These are phyloP conservation scores for Oscarella lobularis DNA, from an alignment of 37 sponge, comb jelly and placozoan species.

Conservation along the genomic window DNA sequence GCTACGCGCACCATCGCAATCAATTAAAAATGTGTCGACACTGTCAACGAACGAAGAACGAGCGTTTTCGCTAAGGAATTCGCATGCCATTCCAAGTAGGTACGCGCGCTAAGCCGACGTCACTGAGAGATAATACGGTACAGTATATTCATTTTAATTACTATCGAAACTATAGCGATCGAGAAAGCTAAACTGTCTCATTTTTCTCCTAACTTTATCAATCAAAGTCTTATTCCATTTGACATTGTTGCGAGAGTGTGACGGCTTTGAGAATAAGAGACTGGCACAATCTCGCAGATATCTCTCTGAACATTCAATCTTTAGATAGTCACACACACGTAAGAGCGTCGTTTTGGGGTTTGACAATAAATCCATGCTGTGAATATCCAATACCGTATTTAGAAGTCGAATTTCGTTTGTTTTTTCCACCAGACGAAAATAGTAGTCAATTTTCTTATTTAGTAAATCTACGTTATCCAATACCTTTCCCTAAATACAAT, in stretches of 20 bases:
- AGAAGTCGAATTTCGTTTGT: not conserved
- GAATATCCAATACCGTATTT: not conserved
- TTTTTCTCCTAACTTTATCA: not conserved
- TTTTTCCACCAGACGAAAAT: not conserved
- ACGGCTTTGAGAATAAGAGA: not conserved
- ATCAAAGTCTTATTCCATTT: not conserved
- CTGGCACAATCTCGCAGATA: constrained; percentile 2
- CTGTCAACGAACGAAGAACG: too few relatives aligned
- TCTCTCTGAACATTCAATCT: not conserved
- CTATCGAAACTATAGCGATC: not conserved
- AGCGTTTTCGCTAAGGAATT: too few relatives aligned
- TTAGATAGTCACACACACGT: not conserved
- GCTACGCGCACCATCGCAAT: too few relatives aligned
- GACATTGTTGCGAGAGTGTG: not conserved
- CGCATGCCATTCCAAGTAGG: too few relatives aligned
- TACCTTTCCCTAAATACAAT: not conserved
- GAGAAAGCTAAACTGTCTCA: not conserved
- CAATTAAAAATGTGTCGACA: too few relatives aligned
- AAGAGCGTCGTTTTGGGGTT: not conserved
- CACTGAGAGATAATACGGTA: too few relatives aligned
- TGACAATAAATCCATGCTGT: not conserved
- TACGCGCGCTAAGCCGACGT: too few relatives aligned
- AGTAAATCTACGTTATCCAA: not conserved
- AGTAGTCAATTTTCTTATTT: not conserved
- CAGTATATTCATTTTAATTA: too few relatives aligned